Percentiles rank a stretch among this genome's conserved stretches.
These are phyloP conservation scores for Rutilus rutilus DNA, from an alignment of 2,113 vertebrate species.

Conservation along the genomic window DNA sequence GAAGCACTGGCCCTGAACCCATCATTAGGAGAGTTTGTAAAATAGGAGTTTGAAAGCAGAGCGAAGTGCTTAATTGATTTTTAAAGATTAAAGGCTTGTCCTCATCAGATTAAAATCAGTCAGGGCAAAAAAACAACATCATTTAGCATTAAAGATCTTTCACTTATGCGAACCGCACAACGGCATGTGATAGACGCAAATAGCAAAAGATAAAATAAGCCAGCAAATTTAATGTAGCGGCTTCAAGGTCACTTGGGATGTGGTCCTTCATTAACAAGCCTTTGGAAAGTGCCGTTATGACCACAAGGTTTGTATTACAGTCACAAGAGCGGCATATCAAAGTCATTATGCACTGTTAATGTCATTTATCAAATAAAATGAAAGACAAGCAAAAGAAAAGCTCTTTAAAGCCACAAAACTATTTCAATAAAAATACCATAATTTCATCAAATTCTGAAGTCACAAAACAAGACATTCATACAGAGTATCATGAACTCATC, in stretches of 20 bases:
- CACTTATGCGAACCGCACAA: conserved; percentile 21
- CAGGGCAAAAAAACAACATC: conserved; percentile 35
- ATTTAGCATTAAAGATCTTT: conserved; percentile 9
- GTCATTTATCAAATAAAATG: conserved; percentile 55
- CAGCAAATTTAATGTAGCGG: conserved; percentile 40
- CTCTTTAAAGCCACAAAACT: conserved; percentile 51
- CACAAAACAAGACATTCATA: conserved; percentile 46
- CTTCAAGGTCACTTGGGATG: conserved; percentile 46
- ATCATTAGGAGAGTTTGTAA: conserved; percentile 35
- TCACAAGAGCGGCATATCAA: conserved; percentile 59
- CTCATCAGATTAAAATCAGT: conserved; percentile 15
- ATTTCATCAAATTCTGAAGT: conserved; percentile 39
- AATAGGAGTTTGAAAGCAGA: not conserved
- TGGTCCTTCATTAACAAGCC: conserved; percentile 45
- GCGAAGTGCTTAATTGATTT: conserved; percentile 24
- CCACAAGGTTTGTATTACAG: conserved; percentile 57
- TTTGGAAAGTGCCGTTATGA: conserved; percentile 54
- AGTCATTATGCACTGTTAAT: conserved; percentile 56
- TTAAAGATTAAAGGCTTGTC: conserved; percentile 31
- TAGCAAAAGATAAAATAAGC: conserved; percentile 47
- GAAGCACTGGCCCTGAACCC: conserved; percentile 5
- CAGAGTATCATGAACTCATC: conserved; percentile 45
- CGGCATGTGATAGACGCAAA: conserved; percentile 51
- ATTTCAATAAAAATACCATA: conserved; percentile 44
- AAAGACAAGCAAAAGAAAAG: conserved; percentile 8